Base-by-base conservation (phyloP, 2,888 invertebrate genomes). In the Neuroscelio doddi region DNA sequence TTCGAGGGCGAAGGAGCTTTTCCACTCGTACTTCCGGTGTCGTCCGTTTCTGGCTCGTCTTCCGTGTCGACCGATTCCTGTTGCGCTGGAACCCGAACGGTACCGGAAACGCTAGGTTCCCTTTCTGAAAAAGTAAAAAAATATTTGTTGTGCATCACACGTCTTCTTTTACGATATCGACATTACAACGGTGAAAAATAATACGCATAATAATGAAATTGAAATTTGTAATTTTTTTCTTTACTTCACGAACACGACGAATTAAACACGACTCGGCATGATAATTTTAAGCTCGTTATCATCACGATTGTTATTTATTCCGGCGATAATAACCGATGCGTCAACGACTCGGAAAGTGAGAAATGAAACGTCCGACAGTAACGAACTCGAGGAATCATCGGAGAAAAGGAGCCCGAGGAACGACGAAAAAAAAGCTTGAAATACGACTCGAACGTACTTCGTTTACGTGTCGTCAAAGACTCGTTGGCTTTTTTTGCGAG, bases 1-100 rank as follows among this genome's bases (percentile, higher is more conserved):
- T 89, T 89, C 30, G 85, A 78, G 9, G 85, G 85, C 1, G 86
- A 85, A 1, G 72, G 63, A 12, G 83, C 79, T 52, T 86, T 86
- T 5, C 84, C 83, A 44, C 82, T 83, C 4, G 80, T 80, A 55
- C 84, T 84, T 52, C 83, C 83, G 59, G 81, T 76, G 51, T 84
- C 84, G 64, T 84, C 84, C 53, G 79, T 81, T 69, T 84, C 84
- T 56, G 78, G 78, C 21, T 84, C 84, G 64, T 84, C 83, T 45
- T 83, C 84, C 55, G 79, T 73, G 51, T 78, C 80, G 49, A 72
- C 74, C 42, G 76, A 74, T 49, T 82, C 72, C 34, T 81, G 80
- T 41, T 75, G 79, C 26, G 78, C 71, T 9, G 76, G 70, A 3
- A 69, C 74, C 49, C 80, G 74, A 8, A 58, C 73, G 26, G 81